These are phyloP conservation scores for Ridgeia piscesae DNA, from an alignment of 1,140 invertebrate species.

Conservation along the genomic window DNA sequence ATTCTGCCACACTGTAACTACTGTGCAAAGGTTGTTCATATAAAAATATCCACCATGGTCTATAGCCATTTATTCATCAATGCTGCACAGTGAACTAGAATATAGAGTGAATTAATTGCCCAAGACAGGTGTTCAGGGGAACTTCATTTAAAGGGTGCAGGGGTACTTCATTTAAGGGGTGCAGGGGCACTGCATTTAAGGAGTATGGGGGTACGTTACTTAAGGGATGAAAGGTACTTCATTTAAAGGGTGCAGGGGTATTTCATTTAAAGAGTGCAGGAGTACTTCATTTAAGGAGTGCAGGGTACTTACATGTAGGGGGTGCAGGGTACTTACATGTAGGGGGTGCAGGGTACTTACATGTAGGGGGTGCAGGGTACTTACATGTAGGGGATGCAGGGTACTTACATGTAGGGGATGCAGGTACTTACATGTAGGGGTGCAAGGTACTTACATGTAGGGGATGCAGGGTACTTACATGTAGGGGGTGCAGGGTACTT, in stretches of 20 bases:
- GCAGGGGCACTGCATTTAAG: no score
- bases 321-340: no score
- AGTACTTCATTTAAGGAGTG: slow-evolving; percentile 77
- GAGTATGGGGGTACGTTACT: no score
- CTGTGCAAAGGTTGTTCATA: no score
- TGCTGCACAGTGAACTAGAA: no score
- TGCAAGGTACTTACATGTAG: slow-evolving; percentile 67
- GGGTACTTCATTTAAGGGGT: slow-evolving; percentile 79
- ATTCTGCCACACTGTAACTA: no score
- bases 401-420: slow-evolving; percentile 94
- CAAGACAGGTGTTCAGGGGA: slow-evolving; percentile 97
- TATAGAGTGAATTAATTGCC: no score
- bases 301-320: background rate
- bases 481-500: slow-evolving; percentile 61
- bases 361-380: slow-evolving; percentile 98
- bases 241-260: slow-evolving; percentile 33
- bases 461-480: slow-evolving; percentile 72
- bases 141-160: slow-evolving; percentile 61
- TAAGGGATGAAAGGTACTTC: no score
- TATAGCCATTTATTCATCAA: no score
- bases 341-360: slow-evolving; percentile 65
- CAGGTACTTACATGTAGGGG: slow-evolving; percentile 67
- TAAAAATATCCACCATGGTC: no score
- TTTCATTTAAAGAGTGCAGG: slow-evolving; percentile 59
- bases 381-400: background rate